Evolutionary conservation across 2,888 invertebrate genomes (phyloP).

Genomic region (Tryphoninae sp.): DNA sequence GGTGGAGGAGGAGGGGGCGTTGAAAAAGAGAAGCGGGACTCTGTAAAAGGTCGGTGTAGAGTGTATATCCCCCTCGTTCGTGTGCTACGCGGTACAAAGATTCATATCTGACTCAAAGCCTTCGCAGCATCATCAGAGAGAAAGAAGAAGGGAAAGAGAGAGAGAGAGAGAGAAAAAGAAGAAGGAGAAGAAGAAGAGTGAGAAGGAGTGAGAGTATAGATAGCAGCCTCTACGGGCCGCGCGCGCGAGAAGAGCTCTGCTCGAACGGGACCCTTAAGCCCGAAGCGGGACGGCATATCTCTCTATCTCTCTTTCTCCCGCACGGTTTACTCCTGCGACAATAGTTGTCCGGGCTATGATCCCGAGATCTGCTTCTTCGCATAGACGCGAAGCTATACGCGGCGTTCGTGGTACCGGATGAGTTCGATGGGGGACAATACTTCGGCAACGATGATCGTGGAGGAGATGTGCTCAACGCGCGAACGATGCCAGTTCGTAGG

Average conservation of each 20-base stretch:
- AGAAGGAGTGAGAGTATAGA: slow-evolving; percentile 20
- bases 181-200: too few relatives aligned
- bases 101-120: slow-evolving; percentile 77
- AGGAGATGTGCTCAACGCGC: slow-evolving; percentile 53
- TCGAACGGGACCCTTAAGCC: slow-evolving; percentile 78
- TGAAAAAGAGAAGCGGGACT: slow-evolving; percentile 46
- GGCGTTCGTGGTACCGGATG: slow-evolving; percentile 21
- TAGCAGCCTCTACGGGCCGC: slow-evolving; percentile 63
- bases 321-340: slow-evolving; percentile 54
- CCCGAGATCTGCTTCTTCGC: slow-evolving; percentile 42
- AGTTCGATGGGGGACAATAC: slow-evolving; percentile 68
- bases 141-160: neutral
- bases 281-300: slow-evolving; percentile 78
- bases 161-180: too few relatives aligned
- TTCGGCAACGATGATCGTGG: slow-evolving; percentile 70
- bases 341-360: slow-evolving; percentile 55
- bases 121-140: slow-evolving; percentile 65
- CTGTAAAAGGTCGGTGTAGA: slow-evolving; percentile 49
- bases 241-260: slow-evolving; percentile 65
- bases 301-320: slow-evolving; percentile 55
- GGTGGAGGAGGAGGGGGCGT: slow-evolving; percentile 31
- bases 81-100: slow-evolving; percentile 73
- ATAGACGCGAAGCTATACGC: slow-evolving; percentile 42
- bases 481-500: slow-evolving; percentile 61
- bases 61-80: slow-evolving; percentile 58